phyloP scores from a whole-genome alignment of 2,888 invertebrate genomes.

The Drosophila picticornis region DNA sequence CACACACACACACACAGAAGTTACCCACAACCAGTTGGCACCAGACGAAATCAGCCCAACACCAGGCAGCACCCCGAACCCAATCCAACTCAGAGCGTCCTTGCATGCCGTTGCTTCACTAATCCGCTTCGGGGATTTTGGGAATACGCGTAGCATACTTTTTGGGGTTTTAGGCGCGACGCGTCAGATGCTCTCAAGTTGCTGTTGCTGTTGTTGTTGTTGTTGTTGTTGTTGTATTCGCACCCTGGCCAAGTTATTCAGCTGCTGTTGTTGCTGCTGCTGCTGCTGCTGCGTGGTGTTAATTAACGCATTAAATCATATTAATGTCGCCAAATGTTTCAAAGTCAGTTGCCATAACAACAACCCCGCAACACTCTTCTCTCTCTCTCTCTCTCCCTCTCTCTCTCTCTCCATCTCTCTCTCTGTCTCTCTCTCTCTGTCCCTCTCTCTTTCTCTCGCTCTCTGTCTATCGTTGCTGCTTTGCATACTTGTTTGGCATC shows the following conservation, averaged over 20 bases:
- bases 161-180: conserved; percentile 68
- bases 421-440: not conserved
- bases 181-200: conserved; percentile 68
- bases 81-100: conserved; percentile 3
- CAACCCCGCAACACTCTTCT: not conserved
- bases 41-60: conserved; percentile 47
- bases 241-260: conserved; percentile 51
- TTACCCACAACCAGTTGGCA: conserved; percentile 56
- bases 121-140: conserved; percentile 85
- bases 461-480: conserved; percentile 30
- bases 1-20: not conserved
- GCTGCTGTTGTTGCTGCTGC: conserved; percentile 47
- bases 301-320: conserved; percentile 84
- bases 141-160: conserved; percentile 83
- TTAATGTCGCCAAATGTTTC: conserved; percentile 84
- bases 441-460: not conserved
- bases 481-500: conserved; percentile 67
- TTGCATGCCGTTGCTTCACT: conserved; percentile 67
- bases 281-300: conserved; percentile 68
- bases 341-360: conserved; percentile 64
- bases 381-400: not conserved
- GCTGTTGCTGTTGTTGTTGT: conserved; percentile 34
- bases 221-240: conserved; percentile 40
- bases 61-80: conserved; percentile 6
- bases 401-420: not conserved